Conservation (phyloP, 2,113 vertebrate genomes). For the Cnemophilus loriae region DNA sequence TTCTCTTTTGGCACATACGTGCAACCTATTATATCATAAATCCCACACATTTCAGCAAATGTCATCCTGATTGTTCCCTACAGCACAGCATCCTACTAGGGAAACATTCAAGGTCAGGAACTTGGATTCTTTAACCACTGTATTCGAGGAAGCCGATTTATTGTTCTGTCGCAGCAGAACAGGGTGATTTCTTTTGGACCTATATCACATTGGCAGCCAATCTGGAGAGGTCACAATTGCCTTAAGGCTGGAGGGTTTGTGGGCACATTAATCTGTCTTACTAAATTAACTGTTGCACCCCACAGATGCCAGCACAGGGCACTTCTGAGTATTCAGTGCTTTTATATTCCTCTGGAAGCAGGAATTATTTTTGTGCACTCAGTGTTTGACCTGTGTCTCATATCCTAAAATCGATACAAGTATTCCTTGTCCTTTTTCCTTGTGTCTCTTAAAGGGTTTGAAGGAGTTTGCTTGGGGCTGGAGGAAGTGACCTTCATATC, state of each 20-base stretch:
- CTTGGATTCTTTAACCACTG: constrained; percentile 75
- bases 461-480: constrained; percentile 10
- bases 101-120: constrained; percentile 78
- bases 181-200: constrained; percentile 67
- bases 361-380: neutral
- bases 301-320: neutral
- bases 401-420: neutral
- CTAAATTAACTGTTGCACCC: neutral
- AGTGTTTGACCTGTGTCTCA: neutral
- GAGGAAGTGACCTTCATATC: constrained; percentile 35
- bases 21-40: constrained; percentile 79
- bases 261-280: constrained; percentile 6
- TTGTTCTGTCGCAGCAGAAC: constrained; percentile 68
- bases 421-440: neutral
- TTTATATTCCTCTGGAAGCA: neutral
- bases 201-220: constrained; percentile 71
- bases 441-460: constrained; percentile 23
- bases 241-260: neutral
- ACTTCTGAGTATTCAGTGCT: neutral
- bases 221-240: constrained; percentile 40
- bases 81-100: constrained; percentile 69
- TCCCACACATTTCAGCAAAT: constrained; percentile 74
- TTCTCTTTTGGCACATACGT: constrained; percentile 71
- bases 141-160: constrained; percentile 71
- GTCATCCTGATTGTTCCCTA: constrained; percentile 77